These are phyloP conservation scores for Pseudomyrmex concolor DNA, from an alignment of 1,140 invertebrate genomes.

Conservation along the genomic window DNA sequence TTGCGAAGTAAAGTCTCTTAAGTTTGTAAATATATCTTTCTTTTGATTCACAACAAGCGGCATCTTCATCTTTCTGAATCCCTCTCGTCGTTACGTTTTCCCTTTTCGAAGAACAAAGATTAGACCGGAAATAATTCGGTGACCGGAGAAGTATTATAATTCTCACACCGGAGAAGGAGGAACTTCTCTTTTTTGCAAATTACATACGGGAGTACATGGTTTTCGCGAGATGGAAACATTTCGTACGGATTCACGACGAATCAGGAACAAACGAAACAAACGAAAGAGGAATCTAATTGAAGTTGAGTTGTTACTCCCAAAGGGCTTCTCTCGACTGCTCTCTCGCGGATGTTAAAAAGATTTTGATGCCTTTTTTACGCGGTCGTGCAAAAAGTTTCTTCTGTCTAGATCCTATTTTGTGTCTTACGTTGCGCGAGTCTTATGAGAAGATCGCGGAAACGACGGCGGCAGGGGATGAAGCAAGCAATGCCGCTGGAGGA, in stretches of 20 bases:
- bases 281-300: constrained; percentile 2
- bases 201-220: too few relatives aligned
- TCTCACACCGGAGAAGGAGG: neutral
- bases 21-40: constrained; percentile 22
- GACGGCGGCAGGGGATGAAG: constrained; percentile 12
- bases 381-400: constrained; percentile 22
- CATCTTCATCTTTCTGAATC: neutral
- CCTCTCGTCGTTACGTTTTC: neutral
- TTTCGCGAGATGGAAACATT: neutral
- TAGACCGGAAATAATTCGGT: neutral
- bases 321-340: neutral
- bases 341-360: neutral
- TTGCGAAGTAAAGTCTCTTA: neutral
- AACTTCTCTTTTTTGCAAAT: too few relatives aligned
- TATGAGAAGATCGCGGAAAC: constrained; percentile 51
- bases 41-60: neutral
- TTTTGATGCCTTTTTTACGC: constrained; percentile 15
- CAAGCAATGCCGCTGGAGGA: neutral
- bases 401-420: constrained; percentile 41
- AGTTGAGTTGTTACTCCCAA: constrained; percentile 5
- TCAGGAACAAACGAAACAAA: neutral
- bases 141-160: too few relatives aligned
- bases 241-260: neutral
- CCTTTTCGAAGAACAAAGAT: neutral
- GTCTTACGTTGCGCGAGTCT: constrained; percentile 37